These are phyloP conservation scores for Neosilurus hyrtlii DNA, from an alignment of 2,797 vertebrate genomes.

Conservation along the genomic window DNA sequence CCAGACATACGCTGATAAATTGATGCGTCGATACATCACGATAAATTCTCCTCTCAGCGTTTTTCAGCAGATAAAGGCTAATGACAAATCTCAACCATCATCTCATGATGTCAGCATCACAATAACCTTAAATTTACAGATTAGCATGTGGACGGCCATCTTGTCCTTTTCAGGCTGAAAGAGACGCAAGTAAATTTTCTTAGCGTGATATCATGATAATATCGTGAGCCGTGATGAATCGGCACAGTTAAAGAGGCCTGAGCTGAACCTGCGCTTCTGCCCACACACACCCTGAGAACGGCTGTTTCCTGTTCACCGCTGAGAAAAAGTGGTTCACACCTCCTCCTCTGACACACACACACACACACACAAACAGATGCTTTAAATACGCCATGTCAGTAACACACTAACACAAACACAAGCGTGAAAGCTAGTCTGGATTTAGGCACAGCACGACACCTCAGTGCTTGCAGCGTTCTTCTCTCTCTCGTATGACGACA, in stretches of 20 bases:
- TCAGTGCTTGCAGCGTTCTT: constrained; percentile 40
- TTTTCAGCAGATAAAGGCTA: background rate
- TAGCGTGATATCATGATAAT: background rate
- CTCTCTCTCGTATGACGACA: background rate
- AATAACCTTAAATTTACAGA: background rate
- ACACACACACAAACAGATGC: constrained; percentile 36
- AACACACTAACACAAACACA: constrained; percentile 31
- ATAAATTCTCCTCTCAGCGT: background rate
- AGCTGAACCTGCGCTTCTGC: constrained; percentile 62
- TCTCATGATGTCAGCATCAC: background rate
- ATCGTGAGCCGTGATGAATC: background rate
- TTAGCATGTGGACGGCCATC: background rate
- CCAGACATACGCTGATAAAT: background rate
- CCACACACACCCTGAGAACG: constrained; percentile 73
- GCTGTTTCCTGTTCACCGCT: constrained; percentile 66
- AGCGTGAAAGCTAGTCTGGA: constrained; percentile 50
- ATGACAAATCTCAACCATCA: background rate
- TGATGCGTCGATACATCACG: background rate
- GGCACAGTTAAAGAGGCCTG: constrained; percentile 62
- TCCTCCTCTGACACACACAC: constrained; percentile 35
- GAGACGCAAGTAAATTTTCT: background rate
- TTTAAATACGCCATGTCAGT: constrained; percentile 49
- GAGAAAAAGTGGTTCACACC: constrained; percentile 61
- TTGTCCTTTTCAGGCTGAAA: background rate
- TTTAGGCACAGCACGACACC: constrained; percentile 59